Base-by-base conservation (phyloP, 2,113 vertebrate genomes). In the Leuciscus idus region DNA sequence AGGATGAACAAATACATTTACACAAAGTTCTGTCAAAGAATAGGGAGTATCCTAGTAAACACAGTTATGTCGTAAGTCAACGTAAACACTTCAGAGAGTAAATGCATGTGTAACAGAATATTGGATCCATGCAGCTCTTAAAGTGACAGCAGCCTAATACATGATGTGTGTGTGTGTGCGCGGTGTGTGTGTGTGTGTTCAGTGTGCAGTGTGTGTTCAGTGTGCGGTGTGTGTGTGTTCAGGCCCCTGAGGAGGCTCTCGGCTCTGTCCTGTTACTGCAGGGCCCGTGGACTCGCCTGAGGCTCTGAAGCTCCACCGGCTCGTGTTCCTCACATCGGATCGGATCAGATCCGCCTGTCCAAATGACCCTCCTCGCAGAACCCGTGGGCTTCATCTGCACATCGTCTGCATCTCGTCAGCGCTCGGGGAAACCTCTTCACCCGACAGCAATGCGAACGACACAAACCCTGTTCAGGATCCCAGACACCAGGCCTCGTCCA, bases 231-330 rank as follows among this genome's bases (percentile, higher is more conserved):
- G 39, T 52, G 75, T 81, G 43, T 75, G 64, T 74, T 59, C 57
- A 68, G 74, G n/a, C 64, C 89, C 89, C 11, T 9, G 81, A 86
- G 91, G 70, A 39, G 15, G 87, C 88, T 90, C 28, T 79, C 30
- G 87, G 91, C 75, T 85, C 72, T 87, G 86, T 87, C 82, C 88
- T 90, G 87, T 89, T 89, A 90, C 83, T 90, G 89, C 84, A 88
- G 55, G 1, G 83, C 89, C 87, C 28, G 62, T 82, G 77, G 89
- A 85, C 70, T 88, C 68, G 86, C 89, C 89, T 7, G 52, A 4
- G 86, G 91, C 89, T 87, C 70, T 78, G 43, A 61, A 52, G 85
- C 77, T 89, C 84, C 62, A 78, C 23, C 80, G 36, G 84, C 75
- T 57, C 55, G 52, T 50, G 74, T 19, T 36, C 75, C 73, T 81